Conservation (phyloP, 2,113 vertebrate species). For the Saccopteryx leptura region DNA sequence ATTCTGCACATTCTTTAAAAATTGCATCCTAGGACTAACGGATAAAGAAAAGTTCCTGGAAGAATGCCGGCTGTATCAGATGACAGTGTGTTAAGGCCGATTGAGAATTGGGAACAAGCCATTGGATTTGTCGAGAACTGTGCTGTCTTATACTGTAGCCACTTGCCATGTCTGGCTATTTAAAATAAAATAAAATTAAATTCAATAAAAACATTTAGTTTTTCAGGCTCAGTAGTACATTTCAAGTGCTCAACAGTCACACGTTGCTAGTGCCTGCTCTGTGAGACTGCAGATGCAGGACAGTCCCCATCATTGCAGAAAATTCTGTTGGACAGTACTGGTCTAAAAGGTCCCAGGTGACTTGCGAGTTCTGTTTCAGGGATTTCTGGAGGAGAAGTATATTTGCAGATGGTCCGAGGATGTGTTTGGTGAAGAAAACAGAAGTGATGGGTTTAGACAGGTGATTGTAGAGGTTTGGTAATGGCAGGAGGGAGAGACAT, state of each 20-base stretch:
- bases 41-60: not conserved
- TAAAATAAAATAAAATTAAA: slow-evolving; percentile 26
- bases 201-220: not conserved
- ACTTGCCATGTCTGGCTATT: not conserved
- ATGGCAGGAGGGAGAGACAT: not conserved
- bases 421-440: not conserved
- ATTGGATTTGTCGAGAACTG: not conserved
- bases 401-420: not conserved
- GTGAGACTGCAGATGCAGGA: not conserved
- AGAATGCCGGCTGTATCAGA: not conserved
- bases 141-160: not conserved
- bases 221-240: not conserved
- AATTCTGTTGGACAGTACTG: not conserved
- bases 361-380: not conserved
- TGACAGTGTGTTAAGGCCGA: not conserved
- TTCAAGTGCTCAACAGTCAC: not conserved
- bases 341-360: not conserved
- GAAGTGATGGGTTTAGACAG: not conserved
- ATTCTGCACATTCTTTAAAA: slow-evolving; percentile 6
- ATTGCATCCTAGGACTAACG: not conserved
- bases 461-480: not conserved
- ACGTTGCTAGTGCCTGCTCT: not conserved
- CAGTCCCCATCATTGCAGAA: not conserved
- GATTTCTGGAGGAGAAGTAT: not conserved
- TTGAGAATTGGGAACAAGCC: not conserved